Evolutionary conservation across 2,797 vertebrate species (phyloP).

Genomic region (Hoplostethus atlanticus): DNA sequence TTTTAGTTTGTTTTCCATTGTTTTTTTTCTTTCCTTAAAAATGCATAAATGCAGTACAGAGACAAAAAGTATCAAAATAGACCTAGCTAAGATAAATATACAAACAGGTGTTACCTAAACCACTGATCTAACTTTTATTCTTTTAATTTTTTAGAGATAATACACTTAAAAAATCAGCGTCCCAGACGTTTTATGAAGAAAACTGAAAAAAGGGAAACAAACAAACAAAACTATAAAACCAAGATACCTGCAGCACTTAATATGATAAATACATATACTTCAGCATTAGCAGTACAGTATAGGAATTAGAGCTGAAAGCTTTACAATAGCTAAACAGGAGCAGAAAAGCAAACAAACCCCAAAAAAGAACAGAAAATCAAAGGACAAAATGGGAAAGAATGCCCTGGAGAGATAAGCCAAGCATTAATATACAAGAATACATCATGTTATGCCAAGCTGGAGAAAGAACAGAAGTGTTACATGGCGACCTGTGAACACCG

Average conservation of each 20-base stretch:
- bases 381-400: slow-evolving; percentile 74
- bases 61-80: slow-evolving; percentile 92
- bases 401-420: slow-evolving; percentile 86
- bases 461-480: slow-evolving; percentile 81
- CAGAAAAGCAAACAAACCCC: slow-evolving; percentile 58
- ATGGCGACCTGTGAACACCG: slow-evolving; percentile 80
- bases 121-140: slow-evolving; percentile 88
- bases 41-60: slow-evolving; percentile 91
- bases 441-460: slow-evolving; percentile 81
- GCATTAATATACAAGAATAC: slow-evolving; percentile 88
- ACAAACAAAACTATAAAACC: slow-evolving; percentile 78
- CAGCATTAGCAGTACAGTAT: slow-evolving; percentile 88
- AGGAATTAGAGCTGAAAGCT: slow-evolving; percentile 86
- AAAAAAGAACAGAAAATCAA: slow-evolving; percentile 55
- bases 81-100: slow-evolving; percentile 94
- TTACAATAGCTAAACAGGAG: slow-evolving; percentile 87
- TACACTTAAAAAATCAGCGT: slow-evolving; percentile 86
- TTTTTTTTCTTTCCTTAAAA: slow-evolving; percentile 88
- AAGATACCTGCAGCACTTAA: slow-evolving; percentile 88
- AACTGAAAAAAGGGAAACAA: slow-evolving; percentile 73
- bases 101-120: slow-evolving; percentile 91
- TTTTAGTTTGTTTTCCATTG: slow-evolving; percentile 85
- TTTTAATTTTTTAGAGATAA: slow-evolving; percentile 83
- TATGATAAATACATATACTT: slow-evolving; percentile 89
- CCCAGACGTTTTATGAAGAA: slow-evolving; percentile 87